Percentiles rank a stretch among this genome's conserved stretches.
phyloP scores from a whole-genome alignment of 2,113 vertebrate species.

The Gymnorhina tibicen region DNA sequence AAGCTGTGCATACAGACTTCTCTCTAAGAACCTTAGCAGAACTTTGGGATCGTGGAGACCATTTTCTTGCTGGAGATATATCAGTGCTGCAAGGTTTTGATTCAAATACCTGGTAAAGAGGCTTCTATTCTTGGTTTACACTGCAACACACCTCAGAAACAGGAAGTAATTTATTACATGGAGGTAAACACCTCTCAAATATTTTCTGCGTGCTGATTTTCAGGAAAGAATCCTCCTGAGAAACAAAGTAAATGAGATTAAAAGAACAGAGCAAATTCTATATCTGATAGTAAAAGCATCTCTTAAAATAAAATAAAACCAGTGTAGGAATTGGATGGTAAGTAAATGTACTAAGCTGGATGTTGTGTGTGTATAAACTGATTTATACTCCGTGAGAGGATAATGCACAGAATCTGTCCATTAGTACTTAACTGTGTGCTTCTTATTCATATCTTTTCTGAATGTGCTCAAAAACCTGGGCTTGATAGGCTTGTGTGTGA shows the following conservation, averaged over 20 bases:
- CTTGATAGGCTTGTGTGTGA: background rate
- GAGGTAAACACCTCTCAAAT: background rate
- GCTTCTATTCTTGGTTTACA: background rate
- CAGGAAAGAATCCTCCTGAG: background rate
- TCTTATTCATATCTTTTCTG: background rate
- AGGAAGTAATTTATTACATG: background rate
- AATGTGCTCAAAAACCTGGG: background rate
- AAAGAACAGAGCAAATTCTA: background rate
- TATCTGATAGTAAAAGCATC: background rate
- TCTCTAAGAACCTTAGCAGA: background rate
- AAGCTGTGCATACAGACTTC: background rate
- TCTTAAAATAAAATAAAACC: background rate
- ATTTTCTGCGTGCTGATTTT: background rate
- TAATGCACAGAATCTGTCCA: background rate
- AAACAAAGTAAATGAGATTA: background rate
- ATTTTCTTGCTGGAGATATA: background rate
- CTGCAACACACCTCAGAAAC: background rate
- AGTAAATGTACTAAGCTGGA: background rate
- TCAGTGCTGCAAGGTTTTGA: background rate
- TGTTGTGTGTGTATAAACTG: background rate
- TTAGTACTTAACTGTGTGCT: background rate
- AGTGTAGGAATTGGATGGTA: background rate
- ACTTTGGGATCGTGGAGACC: background rate
- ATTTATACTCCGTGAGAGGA: background rate
- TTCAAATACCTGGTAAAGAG: background rate